A percentile compares a stretch with the other conserved stretches of the same genome.
Conservation (phyloP, 2,797 vertebrate genomes). For the Odontamblyopus rebecca region DNA sequence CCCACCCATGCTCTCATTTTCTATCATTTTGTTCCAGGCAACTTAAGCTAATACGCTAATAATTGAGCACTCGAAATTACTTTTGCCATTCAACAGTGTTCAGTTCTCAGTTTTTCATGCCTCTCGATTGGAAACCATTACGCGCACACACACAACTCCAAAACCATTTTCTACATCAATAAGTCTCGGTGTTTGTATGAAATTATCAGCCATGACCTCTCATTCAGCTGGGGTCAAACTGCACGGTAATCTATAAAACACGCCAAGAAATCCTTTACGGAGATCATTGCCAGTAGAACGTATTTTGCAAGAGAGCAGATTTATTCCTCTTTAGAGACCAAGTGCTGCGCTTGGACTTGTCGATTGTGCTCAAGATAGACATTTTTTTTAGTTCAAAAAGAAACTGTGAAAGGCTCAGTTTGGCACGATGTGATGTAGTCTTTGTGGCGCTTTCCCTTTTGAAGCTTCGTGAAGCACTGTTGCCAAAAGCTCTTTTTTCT, state of each 20-base stretch:
- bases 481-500: constrained; percentile 33
- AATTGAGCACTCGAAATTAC: neutral
- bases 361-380: constrained; percentile 31
- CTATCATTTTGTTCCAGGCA: neutral
- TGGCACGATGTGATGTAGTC: constrained; percentile 17
- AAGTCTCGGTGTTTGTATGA: constrained; percentile 17
- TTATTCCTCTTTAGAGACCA: constrained; percentile 27
- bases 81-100: neutral
- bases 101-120: neutral
- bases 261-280: neutral
- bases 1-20: neutral
- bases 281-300: constrained; percentile 1
- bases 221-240: constrained; percentile 8
- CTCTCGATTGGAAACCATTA: constrained; percentile 26
- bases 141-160: neutral
- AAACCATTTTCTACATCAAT: constrained; percentile 1
- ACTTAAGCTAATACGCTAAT: neutral
- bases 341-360: constrained; percentile 44
- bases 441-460: constrained; percentile 9
- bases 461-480: constrained; percentile 41
- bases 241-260: neutral
- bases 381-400: constrained; percentile 34
- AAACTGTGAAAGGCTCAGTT: constrained; percentile 20
- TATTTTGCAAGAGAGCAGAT: constrained; percentile 17
- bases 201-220: constrained; percentile 18